Percentiles rank a stretch among this genome's conserved stretches.
Conservation (phyloP, 2,113 vertebrate genomes). For the human region GRCh38 chr15:68520501-68521000, state of each 20-base stretch:
- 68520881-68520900: no score
- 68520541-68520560: not conserved
- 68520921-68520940: no score
- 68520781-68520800: no score
- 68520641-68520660: not conserved
- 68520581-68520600: not conserved
- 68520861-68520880: no score
- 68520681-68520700: not conserved
- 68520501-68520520: not conserved
- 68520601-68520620: not conserved
- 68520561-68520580: not conserved
- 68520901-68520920: fast-evolving
- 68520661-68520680: not conserved
- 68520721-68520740: not conserved
- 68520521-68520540: not conserved
- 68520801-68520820: no score
- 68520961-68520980: no score
- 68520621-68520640: not conserved
- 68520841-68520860: no score
- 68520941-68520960: no score
- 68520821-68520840: no score
- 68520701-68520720: not conserved
- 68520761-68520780: no score
- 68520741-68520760: not conserved
- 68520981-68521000: no score